These are phyloP conservation scores for Ctenosaura bakeri DNA, from an alignment of 2,797 vertebrate species.

Conservation along the genomic window DNA sequence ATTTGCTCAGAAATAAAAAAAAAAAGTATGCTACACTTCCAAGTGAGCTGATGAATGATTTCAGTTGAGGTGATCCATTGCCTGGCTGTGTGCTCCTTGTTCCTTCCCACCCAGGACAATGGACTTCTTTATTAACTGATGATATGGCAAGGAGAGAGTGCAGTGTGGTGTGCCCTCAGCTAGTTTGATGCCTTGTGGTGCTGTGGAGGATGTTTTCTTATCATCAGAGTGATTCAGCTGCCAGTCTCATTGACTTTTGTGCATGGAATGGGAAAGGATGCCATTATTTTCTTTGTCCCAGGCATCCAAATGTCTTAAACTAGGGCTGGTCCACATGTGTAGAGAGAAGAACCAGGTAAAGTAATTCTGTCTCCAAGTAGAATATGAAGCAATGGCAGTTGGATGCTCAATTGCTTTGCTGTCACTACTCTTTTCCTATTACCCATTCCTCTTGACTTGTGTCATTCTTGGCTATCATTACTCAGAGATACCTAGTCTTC, in stretches of 20 bases:
- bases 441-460: too few species aligned
- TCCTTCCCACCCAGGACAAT: neutral
- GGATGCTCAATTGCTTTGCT: neutral
- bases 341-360: neutral
- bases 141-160: neutral
- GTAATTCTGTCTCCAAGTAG: neutral
- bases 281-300: neutral
- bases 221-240: neutral
- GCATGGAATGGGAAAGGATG: neutral
- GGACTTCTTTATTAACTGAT: neutral
- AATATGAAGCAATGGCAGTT: neutral
- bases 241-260: neutral
- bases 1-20: neutral
- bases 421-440: neutral
- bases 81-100: neutral
- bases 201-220: neutral
- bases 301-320: neutral
- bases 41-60: neutral
- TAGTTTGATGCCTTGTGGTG: neutral
- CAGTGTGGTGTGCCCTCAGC: neutral
- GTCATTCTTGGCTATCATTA: neutral
- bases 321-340: neutral
- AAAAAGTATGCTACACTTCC: neutral
- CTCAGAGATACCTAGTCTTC: neutral
- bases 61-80: neutral